These are phyloP conservation scores for Trididemnum miniatum DNA, from an alignment of 23 tunicate genomes.

Conservation along the genomic window DNA sequence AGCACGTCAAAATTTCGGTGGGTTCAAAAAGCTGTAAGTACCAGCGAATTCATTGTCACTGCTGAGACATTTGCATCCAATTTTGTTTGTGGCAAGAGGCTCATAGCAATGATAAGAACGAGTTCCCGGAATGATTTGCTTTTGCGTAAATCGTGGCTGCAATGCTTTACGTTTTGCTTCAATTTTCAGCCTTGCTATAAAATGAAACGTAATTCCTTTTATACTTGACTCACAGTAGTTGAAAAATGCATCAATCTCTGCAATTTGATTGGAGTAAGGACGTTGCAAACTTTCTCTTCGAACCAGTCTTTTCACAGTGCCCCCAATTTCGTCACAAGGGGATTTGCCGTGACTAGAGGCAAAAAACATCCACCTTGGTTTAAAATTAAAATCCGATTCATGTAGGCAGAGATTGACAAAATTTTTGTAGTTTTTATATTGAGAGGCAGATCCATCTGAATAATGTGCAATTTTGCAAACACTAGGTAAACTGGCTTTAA, in stretches of 20 bases:
- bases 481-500: background rate
- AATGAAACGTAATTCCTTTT: background rate
- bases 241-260: background rate
- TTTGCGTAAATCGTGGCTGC: background rate
- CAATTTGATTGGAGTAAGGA: background rate
- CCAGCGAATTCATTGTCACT: background rate
- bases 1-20: background rate
- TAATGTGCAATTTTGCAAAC: background rate
- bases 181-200: background rate
- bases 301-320: constrained; percentile 12
- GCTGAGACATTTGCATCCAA: constrained; percentile 2
- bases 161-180: background rate
- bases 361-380: background rate
- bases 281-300: constrained; percentile 22
- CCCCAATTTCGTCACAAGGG: constrained; percentile 21
- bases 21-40: background rate
- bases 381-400: background rate
- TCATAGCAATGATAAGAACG: constrained; percentile 7
- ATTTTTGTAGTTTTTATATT: constrained; percentile 11
- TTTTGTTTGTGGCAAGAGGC: background rate
- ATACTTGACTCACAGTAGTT: background rate
- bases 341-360: constrained; percentile 18
- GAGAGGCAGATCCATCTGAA: background rate
- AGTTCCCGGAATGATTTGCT: background rate
- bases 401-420: background rate